phyloP scores from a whole-genome alignment of 2,797 vertebrate species.

The Alcedo atthis region DNA sequence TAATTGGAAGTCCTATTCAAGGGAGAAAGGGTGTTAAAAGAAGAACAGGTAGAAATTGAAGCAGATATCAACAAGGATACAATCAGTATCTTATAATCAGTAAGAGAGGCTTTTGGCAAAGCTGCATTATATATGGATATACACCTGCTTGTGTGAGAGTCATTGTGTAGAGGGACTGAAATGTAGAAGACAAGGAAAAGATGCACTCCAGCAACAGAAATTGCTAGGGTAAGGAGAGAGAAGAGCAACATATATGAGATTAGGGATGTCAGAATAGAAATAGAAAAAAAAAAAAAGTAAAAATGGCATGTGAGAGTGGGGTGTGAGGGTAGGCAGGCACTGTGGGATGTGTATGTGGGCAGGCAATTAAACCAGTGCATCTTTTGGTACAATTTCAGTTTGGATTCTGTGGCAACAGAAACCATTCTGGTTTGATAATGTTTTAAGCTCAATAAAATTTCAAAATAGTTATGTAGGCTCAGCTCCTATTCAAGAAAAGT shows the following conservation, averaged over 20 bases:
- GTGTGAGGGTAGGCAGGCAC: background rate
- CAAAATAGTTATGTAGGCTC: background rate
- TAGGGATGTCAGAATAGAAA: background rate
- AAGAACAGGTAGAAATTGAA: background rate
- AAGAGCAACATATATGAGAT: background rate
- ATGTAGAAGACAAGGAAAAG: background rate
- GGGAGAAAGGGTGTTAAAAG: background rate
- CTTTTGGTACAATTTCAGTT: slow-evolving; percentile 6
- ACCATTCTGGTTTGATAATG: background rate
- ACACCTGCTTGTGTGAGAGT: background rate
- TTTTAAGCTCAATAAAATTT: slow-evolving; percentile 19
- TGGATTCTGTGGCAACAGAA: background rate
- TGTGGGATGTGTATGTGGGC: background rate
- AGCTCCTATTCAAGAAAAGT: slow-evolving; percentile 11
- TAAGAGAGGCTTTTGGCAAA: background rate
- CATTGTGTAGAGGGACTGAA: background rate
- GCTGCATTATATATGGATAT: background rate
- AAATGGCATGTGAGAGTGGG: background rate
- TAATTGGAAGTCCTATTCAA: background rate
- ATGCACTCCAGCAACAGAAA: background rate
- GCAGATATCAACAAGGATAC: background rate
- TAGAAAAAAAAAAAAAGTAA: background rate
- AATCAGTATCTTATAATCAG: background rate
- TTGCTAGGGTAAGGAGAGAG: background rate
- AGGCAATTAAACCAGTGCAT: background rate